Conservation (phyloP, 2,113 vertebrate genomes). For the Psittacula cyanocephala region DNA sequence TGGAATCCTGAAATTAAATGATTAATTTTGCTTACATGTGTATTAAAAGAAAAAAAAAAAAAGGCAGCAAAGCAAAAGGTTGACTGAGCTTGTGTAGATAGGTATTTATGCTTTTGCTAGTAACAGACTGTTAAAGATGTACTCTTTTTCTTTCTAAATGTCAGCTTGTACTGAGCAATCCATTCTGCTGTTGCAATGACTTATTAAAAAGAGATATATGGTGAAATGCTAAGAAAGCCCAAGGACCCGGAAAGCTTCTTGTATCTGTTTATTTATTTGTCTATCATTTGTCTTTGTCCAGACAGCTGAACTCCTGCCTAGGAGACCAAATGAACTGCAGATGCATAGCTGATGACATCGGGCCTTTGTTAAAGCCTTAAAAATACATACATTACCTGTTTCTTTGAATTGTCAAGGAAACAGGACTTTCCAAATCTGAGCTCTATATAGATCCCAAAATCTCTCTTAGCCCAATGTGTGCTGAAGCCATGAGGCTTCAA, state of each 20-base stretch:
- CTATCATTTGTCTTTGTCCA: background rate
- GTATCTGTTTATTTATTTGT: background rate
- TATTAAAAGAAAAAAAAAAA: background rate
- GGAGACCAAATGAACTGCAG: background rate
- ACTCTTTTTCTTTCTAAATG: background rate
- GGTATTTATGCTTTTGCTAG: background rate
- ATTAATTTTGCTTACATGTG: background rate
- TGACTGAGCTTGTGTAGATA: background rate
- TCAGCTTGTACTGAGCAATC: background rate
- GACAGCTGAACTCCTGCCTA: background rate
- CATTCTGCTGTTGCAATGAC: background rate
- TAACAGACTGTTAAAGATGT: background rate
- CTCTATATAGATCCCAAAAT: background rate
- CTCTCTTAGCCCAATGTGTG: background rate
- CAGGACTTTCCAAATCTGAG: rapidly evolving
- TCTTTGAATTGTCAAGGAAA: background rate
- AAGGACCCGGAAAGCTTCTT: background rate
- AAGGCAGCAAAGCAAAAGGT: background rate
- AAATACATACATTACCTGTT: background rate
- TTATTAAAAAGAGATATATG: background rate
- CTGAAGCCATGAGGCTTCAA: background rate
- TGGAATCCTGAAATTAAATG: background rate
- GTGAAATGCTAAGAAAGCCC: background rate
- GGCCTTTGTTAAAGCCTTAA: background rate
- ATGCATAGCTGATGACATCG: background rate